A percentile compares a stretch with the other conserved stretches of the same genome.
phyloP scores from a whole-genome alignment of 2,797 vertebrate genomes.

The Allenopithecus nigroviridis region DNA sequence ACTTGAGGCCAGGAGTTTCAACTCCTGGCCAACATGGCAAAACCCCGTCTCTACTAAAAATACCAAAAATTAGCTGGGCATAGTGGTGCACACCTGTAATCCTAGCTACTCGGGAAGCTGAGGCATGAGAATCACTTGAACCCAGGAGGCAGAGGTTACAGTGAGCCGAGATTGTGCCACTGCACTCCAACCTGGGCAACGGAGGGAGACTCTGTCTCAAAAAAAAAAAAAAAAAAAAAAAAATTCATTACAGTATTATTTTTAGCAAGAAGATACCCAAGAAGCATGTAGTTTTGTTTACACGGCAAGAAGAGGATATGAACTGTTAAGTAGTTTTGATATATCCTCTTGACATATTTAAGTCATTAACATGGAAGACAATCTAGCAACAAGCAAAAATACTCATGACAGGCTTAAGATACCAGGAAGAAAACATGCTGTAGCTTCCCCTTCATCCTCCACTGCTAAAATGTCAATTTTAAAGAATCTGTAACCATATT shows the following conservation, averaged over 20 bases:
- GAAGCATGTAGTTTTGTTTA: not conserved
- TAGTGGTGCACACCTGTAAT: not conserved
- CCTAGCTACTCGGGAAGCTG: not conserved
- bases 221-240: no score
- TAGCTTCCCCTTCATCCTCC: not conserved
- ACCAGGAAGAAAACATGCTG: not conserved
- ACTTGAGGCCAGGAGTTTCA: not conserved
- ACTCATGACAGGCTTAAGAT: not conserved
- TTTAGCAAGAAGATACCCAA: not conserved
- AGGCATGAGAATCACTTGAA: not conserved
- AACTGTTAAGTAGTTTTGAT: not conserved
- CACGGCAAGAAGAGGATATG: not conserved
- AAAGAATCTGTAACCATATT: not conserved
- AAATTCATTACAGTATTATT: not conserved
- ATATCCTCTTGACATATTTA: not conserved
- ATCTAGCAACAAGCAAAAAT: not conserved
- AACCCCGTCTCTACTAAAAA: not conserved
- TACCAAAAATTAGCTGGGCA: not conserved
- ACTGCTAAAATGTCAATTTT: not conserved
- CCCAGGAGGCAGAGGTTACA: not conserved
- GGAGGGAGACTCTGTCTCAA: no score
- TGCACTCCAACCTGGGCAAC: not conserved
- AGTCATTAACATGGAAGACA: not conserved
- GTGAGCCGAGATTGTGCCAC: not conserved
- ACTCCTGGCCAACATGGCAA: not conserved